These are phyloP conservation scores for Petrocephalus schoutedeni DNA, from an alignment of 2,797 vertebrate genomes.

Conservation along the genomic window DNA sequence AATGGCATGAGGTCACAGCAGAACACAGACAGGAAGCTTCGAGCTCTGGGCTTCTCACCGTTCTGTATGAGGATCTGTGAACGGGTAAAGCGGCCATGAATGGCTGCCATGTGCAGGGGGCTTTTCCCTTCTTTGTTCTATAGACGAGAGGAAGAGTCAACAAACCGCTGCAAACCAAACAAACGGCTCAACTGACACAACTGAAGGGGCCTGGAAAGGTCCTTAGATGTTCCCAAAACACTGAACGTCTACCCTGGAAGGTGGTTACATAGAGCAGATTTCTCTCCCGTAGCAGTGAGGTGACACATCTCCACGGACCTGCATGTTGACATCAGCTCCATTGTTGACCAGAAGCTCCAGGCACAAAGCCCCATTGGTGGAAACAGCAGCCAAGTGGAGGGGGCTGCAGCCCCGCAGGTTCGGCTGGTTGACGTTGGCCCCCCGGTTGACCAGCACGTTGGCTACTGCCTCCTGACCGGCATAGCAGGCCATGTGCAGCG, in stretches of 20 bases:
- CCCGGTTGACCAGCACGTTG: conserved; percentile 85
- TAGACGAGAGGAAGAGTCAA: not conserved
- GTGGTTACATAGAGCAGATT: conserved; percentile 52
- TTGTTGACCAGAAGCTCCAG: conserved; percentile 95
- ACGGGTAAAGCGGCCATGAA: conserved; percentile 90
- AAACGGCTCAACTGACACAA: conserved; percentile 43
- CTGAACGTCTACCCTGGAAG: conserved; percentile 83
- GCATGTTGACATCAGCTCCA: conserved; percentile 90
- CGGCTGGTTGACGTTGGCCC: conserved; percentile 89
- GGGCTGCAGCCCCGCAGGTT: conserved; percentile 89
- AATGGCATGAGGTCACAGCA: not conserved
- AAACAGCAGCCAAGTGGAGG: conserved; percentile 89
- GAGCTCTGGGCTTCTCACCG: conserved; percentile 57
- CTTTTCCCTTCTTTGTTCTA: conserved; percentile 95
- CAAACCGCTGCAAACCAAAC: not conserved
- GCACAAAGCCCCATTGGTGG: conserved; percentile 90
- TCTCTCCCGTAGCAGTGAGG: conserved; percentile 46
- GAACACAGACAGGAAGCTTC: not conserved
- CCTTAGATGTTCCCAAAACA: conserved; percentile 85
- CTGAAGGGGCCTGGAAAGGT: conserved; percentile 83
- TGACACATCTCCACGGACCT: conserved; percentile 59
- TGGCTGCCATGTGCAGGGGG: conserved; percentile 94
- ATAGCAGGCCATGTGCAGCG: conserved; percentile 91
- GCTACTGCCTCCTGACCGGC: conserved; percentile 91
- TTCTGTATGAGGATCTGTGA: conserved; percentile 98